A percentile compares a stretch with the other conserved stretches of the same genome.
phyloP scores from a whole-genome alignment of 2,888 invertebrate species.

The Heliconius ismenius region DNA sequence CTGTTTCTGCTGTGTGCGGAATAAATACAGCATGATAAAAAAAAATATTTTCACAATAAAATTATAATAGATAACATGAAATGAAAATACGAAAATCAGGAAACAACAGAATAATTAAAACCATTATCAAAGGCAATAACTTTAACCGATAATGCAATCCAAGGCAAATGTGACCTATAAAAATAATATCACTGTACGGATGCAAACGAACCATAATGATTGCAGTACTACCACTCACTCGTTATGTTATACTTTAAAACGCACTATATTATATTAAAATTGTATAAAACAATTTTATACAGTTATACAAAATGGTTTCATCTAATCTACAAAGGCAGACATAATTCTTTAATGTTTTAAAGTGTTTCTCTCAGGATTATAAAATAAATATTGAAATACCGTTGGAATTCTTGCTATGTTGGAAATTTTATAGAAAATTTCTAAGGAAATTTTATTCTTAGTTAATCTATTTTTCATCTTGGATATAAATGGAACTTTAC shows the following conservation, averaged over 20 bases:
- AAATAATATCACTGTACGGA: conserved; percentile 33
- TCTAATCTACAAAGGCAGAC: background rate
- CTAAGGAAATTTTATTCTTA: background rate
- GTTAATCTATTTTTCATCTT: background rate
- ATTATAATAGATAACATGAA: background rate
- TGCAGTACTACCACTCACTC: conserved; percentile 17
- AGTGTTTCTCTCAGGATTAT: background rate
- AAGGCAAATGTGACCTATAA: conserved; percentile 27
- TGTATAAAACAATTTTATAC: background rate
- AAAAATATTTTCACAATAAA: background rate
- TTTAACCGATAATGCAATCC: conserved; percentile 33
- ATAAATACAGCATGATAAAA: background rate
- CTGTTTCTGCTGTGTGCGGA: too few relatives aligned
- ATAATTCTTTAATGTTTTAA: background rate
- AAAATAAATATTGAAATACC: background rate
- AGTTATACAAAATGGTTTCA: background rate
- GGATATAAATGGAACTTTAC: background rate
- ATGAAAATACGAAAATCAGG: conserved; percentile 1
- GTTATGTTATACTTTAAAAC: conserved; percentile 26
- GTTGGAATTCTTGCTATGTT: background rate
- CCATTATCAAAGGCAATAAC: conserved; percentile 30
- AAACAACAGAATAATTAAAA: conserved; percentile 5
- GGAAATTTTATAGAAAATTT: background rate
- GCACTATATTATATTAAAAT: conserved; percentile 20
- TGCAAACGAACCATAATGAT: conserved; percentile 30